Evolutionary conservation across 2,113 vertebrate species (phyloP), one percentile per base, ranked within the genome.

Genomic region (Petromus typicus): DNA sequence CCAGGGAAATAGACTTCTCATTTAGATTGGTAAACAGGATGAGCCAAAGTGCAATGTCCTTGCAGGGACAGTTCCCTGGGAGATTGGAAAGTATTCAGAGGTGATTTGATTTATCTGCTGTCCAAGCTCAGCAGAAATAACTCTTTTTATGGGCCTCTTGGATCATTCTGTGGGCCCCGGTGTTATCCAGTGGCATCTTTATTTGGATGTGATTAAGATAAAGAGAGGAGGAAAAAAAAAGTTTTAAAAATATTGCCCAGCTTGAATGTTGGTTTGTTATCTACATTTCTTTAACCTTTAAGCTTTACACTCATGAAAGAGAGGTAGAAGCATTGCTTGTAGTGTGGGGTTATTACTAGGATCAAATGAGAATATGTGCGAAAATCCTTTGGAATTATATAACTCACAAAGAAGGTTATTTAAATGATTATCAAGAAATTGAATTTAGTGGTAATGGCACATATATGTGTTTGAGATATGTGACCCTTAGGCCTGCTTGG

Each of bases 31-130:
- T 90, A 48, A 87, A 75, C 51, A 76, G 76, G 25, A 69, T 23
- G 54, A 57, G 45, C 86, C 87, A 78, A 73, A 81, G 86, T 34
- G 23, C 78, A 30, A 2, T 66, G 94, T 96, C 90, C 94, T 86
- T 84, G 57, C 11, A 12, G 89, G 79, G 51, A 86, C 51, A 22
- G 37, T 76, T 92, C 67, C 87, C 90, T 73, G 64, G 59, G 84
- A 86, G 17, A 43, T 13, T 83, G 57, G 75, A 89, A 91, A 78
- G 43, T 64, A 61, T 91, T 93, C 92, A 86, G 40, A 91, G 86
- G 61, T 89, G 87, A 67, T 86, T 85, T 63, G 67, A 69, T 73
- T 43, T 34, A 93, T 83, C 40, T 57, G 43, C 67, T 69, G 27
- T 83, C 45, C 63, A 73, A 10, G 67, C 80, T 91, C 76, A 91